Percentiles rank a stretch among this genome's conserved stretches.
Evolutionary conservation across 2,888 invertebrate genomes (phyloP).

Genomic region (Scaptomyza flava): DNA sequence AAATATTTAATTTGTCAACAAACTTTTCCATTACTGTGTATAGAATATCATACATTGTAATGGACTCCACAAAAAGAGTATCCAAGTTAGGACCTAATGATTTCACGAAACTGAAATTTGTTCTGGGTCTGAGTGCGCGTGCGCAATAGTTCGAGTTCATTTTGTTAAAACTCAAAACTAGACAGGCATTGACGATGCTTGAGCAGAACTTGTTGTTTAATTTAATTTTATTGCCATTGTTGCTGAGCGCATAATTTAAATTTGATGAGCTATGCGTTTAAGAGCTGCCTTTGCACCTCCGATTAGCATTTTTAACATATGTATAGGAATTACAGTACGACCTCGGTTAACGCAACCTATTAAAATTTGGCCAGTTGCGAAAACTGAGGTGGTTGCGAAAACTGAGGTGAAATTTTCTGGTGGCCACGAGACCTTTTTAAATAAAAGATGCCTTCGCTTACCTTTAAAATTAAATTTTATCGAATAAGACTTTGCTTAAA

Average conservation of each 20-base stretch:
- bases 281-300: slow-evolving; percentile 54
- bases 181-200: slow-evolving; percentile 22
- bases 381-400: too few relatives aligned
- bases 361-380: too few relatives aligned
- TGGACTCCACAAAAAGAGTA: not conserved
- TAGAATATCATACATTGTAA: not conserved
- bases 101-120: slow-evolving; percentile 26
- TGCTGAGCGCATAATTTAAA: slow-evolving; percentile 33
- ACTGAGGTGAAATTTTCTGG: too few relatives aligned
- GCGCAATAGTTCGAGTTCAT: slow-evolving; percentile 22
- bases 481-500: too few relatives aligned
- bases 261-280: slow-evolving; percentile 49
- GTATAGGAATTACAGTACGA: slow-evolving; percentile 13
- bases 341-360: too few relatives aligned
- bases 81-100: not conserved
- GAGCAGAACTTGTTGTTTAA: slow-evolving; percentile 16
- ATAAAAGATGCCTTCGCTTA: too few relatives aligned
- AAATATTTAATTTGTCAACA: not conserved
- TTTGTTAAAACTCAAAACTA: slow-evolving; percentile 1
- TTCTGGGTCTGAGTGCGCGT: slow-evolving; percentile 29
- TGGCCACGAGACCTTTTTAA: too few relatives aligned
- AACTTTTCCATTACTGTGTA: not conserved
- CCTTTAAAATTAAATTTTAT: too few relatives aligned
- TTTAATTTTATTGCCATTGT: slow-evolving; percentile 20
- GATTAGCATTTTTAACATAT: slow-evolving; percentile 40